These are phyloP conservation scores for Monopis laevigella DNA, from an alignment of 2,888 invertebrate genomes.

Conservation along the genomic window DNA sequence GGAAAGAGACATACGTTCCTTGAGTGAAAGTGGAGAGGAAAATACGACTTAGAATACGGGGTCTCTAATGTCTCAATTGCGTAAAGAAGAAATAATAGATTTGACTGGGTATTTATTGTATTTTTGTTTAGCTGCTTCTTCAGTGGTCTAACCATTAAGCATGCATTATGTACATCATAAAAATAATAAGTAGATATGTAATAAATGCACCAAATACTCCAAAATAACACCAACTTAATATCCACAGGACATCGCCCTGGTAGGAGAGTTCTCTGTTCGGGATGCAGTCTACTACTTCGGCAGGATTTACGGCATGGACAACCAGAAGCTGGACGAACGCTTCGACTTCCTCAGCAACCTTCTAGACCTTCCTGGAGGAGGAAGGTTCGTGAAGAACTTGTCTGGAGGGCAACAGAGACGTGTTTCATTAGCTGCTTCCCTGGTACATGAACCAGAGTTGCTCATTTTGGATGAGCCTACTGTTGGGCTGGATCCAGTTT, in stretches of 20 bases:
- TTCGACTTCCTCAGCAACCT: conserved; percentile 75
- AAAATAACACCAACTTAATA: no score
- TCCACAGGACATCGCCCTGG: conserved; percentile 82
- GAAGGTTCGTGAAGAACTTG: conserved; percentile 70
- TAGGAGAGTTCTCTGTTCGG: conserved; percentile 81
- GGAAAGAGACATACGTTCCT: no score
- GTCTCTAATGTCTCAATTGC: no score
- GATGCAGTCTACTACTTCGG: conserved; percentile 91
- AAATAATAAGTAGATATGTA: no score
- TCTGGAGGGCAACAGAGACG: conserved; percentile 93
- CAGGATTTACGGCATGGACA: conserved; percentile 80
- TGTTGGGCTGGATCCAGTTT: conserved; percentile 91
- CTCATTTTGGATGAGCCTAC: conserved; percentile 93
- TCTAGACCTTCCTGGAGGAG: conserved; percentile 79
- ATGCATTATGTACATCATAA: no score
- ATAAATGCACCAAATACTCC: no score
- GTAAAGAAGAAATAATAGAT: no score
- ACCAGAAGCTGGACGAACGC: conserved; percentile 69
- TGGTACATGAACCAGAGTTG: conserved; percentile 88
- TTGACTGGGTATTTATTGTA: no score
- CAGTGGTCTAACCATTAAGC: no score
- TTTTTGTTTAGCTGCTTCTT: no score
- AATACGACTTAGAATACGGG: no score
- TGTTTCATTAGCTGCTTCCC: conserved; percentile 87
- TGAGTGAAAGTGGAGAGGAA: no score